phyloP scores from a whole-genome alignment of 2,113 vertebrate species.

The Sebastes schlegelii region DNA sequence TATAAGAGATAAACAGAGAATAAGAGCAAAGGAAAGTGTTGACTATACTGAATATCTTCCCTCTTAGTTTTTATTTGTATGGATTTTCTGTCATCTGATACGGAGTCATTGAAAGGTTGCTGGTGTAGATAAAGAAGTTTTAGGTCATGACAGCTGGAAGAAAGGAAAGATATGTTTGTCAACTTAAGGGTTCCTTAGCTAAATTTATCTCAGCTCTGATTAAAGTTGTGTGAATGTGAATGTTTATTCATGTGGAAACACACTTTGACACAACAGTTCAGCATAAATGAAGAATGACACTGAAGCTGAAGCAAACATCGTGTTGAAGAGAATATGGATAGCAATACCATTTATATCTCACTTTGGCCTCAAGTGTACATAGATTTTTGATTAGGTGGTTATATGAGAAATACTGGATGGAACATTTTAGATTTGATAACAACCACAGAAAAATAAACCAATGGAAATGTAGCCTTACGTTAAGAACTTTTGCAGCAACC shows the following conservation, averaged over 20 bases:
- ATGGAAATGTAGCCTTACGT: background rate
- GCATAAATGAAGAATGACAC: background rate
- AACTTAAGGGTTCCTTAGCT: background rate
- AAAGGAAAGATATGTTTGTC: background rate
- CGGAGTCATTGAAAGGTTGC: constrained; percentile 11
- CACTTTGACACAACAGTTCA: constrained; percentile 1
- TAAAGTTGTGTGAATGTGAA: constrained; percentile 6
- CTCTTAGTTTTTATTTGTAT: background rate
- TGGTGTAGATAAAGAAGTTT: background rate
- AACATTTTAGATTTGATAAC: background rate
- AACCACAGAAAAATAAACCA: background rate
- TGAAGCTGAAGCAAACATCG: background rate
- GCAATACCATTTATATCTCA: background rate
- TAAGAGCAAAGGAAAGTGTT: constrained; percentile 3
- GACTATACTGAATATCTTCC: background rate
- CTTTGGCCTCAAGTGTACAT: background rate
- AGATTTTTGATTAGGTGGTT: background rate
- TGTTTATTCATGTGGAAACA: background rate
- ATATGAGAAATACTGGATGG: background rate
- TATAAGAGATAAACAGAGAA: constrained; percentile 31
- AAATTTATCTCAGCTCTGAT: background rate
- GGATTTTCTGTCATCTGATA: background rate
- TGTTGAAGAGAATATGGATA: background rate
- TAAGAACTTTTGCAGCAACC: background rate
- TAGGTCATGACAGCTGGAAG: background rate